Conservation (phyloP, 30 jellyfish, hydroid and myxozoan genomes). For the Pseudorhiza aurosa region DNA sequence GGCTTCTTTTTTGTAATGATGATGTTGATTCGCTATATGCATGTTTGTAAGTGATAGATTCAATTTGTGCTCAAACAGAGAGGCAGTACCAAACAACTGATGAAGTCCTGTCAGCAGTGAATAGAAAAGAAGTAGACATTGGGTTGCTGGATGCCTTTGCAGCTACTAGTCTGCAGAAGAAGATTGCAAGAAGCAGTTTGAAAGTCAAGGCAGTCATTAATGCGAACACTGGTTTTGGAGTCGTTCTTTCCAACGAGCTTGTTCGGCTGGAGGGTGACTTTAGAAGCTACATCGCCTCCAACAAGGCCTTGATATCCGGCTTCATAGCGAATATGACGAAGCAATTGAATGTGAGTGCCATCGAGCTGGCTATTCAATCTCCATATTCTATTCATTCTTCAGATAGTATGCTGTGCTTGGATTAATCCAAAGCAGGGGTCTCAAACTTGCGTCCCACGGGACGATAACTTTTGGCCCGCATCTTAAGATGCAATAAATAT, state of each 20-base stretch:
- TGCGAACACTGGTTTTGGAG: constrained; percentile 63
- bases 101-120: constrained; percentile 42
- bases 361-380: too few species aligned
- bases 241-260: constrained; percentile 44
- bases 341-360: constrained; percentile 17
- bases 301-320: constrained; percentile 13
- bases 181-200: neutral
- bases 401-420: neutral
- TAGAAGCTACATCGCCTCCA: constrained; percentile 59
- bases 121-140: constrained; percentile 22
- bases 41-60: neutral
- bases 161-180: constrained; percentile 22
- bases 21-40: neutral
- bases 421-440: too few species aligned
- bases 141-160: constrained; percentile 59
- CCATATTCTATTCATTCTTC: too few species aligned
- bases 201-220: constrained; percentile 23
- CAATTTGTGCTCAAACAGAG: constrained; percentile 15
- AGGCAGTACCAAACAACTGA: constrained; percentile 20
- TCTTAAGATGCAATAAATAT: too few species aligned
- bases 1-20: neutral
- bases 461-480: too few species aligned
- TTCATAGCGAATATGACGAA: constrained; percentile 46
- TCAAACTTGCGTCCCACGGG: too few species aligned
- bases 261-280: constrained; percentile 57